A percentile compares a stretch with the other conserved stretches of the same genome.
Evolutionary conservation across 2,113 vertebrate species (phyloP).

Genomic region (Takifugu bimaculatus): DNA sequence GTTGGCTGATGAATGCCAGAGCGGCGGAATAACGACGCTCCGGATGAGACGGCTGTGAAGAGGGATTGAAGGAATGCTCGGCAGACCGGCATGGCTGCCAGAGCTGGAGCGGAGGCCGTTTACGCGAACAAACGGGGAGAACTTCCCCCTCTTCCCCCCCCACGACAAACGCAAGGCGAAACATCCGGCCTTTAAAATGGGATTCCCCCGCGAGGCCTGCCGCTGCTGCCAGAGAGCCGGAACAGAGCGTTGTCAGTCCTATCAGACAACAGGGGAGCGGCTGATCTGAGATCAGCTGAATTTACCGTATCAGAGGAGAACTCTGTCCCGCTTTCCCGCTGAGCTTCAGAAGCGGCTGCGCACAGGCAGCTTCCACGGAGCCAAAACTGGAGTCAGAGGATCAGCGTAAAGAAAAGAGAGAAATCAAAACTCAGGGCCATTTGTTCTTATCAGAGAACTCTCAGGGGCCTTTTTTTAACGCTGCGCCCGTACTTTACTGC

Average conservation of each 20-base stretch:
- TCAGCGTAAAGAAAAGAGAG: neutral
- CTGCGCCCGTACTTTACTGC: constrained; percentile 38
- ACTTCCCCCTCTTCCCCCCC: constrained; percentile 17
- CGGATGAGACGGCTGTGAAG: constrained; percentile 47
- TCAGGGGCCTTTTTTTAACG: neutral
- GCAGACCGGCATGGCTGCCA: too few relatives aligned
- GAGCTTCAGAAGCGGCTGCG: constrained; percentile 18
- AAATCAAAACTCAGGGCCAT: neutral
- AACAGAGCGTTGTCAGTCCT: constrained; percentile 37
- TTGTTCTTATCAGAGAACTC: neutral
- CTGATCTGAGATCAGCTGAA: constrained; percentile 42
- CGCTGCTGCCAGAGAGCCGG: constrained; percentile 24
- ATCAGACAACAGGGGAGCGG: constrained; percentile 44
- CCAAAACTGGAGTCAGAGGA: neutral
- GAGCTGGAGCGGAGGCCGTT: neutral
- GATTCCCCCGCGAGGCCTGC: constrained; percentile 21
- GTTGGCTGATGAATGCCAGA: constrained; percentile 40
- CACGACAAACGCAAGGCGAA: constrained; percentile 21
- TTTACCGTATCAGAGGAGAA: constrained; percentile 27
- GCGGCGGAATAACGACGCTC: constrained; percentile 50
- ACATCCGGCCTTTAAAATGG: constrained; percentile 9
- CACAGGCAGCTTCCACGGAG: neutral
- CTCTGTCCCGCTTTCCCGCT: constrained; percentile 19
- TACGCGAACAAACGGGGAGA: constrained; percentile 14
- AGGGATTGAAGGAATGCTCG: constrained; percentile 35